These are phyloP conservation scores for Icerya purchasi DNA, from an alignment of 2,888 invertebrate species.

Conservation along the genomic window DNA sequence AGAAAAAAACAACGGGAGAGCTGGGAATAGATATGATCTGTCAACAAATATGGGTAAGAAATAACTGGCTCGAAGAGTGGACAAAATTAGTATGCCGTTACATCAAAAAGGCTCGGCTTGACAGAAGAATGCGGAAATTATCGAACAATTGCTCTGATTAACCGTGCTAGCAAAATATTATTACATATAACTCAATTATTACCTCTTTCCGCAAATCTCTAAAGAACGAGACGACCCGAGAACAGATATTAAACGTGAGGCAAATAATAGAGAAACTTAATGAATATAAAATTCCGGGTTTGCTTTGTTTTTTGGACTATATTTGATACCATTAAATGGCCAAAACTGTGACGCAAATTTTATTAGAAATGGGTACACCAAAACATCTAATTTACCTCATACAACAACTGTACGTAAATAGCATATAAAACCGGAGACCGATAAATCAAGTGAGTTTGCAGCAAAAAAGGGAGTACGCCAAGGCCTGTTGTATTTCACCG, in stretches of 20 bases:
- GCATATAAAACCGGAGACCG: neutral
- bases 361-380: too few relatives aligned
- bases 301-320: neutral
- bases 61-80: neutral
- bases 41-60: neutral
- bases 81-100: neutral
- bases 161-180: neutral
- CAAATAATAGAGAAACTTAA: neutral
- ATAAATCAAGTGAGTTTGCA: neutral
- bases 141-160: neutral
- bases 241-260: neutral
- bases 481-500: neutral
- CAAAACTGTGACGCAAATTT: neutral
- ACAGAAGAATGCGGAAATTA: neutral
- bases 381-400: neutral
- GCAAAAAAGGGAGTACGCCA: neutral
- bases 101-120: neutral
- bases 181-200: neutral
- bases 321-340: neutral
- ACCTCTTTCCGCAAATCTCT: neutral
- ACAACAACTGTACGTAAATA: neutral
- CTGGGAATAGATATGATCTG: neutral
- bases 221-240: neutral
- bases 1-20: neutral
- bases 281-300: neutral